Percentiles rank a stretch among this genome's conserved stretches.
Evolutionary conservation across 64 coral and sea anemone genomes (phyloP).

Genomic region (Actinia equina): DNA sequence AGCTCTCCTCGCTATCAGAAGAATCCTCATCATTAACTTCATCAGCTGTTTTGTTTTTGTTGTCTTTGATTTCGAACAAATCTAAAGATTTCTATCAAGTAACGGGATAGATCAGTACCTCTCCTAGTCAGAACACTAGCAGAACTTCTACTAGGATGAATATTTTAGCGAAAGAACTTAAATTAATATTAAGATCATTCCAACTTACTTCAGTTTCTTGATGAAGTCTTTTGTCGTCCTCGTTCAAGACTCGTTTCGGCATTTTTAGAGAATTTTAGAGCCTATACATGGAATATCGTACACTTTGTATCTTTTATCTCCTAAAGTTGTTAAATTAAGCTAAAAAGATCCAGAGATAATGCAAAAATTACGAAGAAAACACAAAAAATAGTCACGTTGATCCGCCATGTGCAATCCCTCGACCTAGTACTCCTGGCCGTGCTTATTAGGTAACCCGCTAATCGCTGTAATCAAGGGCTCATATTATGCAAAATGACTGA

Average conservation of each 20-base stretch:
- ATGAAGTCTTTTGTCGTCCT: not conserved
- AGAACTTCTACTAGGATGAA: not conserved
- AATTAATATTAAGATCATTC: not conserved
- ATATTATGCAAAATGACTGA: not conserved
- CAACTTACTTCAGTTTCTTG: not conserved
- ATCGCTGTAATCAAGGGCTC: not conserved
- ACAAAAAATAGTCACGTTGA: not conserved
- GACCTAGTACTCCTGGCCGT: not conserved
- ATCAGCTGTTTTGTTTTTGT: constrained; percentile 23
- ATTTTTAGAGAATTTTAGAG: not conserved
- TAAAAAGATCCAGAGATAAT: not conserved
- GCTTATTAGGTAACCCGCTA: not conserved
- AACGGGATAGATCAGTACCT: not conserved
- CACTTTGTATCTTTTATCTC: not conserved
- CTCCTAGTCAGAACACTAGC: not conserved
- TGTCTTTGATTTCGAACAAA: constrained; percentile 40
- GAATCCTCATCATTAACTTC: constrained; percentile 52
- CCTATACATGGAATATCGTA: not conserved
- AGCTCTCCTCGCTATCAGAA: constrained; percentile 85
- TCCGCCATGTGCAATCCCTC: constrained; percentile 21
- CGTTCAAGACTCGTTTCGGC: constrained; percentile 11
- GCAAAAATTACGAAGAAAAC: not conserved
- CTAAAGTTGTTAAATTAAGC: not conserved
- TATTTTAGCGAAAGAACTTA: not conserved
- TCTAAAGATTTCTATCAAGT: constrained; percentile 38